Conservation (phyloP, 2,888 invertebrate genomes). For the Harpalus rufipes region DNA sequence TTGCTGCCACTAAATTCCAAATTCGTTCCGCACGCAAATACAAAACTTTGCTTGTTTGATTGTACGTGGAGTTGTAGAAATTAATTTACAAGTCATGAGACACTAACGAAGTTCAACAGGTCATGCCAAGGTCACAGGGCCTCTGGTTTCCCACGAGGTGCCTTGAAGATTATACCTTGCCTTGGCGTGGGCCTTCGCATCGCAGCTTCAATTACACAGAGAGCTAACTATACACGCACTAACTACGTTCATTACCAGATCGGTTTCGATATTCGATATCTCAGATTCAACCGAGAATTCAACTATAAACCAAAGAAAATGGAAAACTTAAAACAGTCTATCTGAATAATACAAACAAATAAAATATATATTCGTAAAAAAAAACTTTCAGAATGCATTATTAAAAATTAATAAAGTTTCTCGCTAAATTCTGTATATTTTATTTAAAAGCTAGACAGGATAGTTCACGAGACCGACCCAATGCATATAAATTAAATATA, state of each 20-base stretch:
- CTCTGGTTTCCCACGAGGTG: slow-evolving; percentile 9
- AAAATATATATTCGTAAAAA: too few species aligned
- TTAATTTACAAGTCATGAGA: slow-evolving; percentile 49
- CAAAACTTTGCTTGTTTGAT: slow-evolving; percentile 14
- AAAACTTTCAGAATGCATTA: too few species aligned
- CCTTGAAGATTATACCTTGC: slow-evolving; percentile 4
- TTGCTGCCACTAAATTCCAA: slow-evolving; percentile 10
- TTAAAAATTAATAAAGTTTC: too few species aligned
- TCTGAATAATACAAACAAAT: too few species aligned
- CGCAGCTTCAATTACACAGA: slow-evolving; percentile 20
- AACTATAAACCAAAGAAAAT: too few species aligned
- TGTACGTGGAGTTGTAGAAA: background rate
- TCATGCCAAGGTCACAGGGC: slow-evolving; percentile 32
- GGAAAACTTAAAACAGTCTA: too few species aligned
- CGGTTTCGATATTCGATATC: background rate
- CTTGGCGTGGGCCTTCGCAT: slow-evolving; percentile 12
- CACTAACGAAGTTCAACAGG: slow-evolving; percentile 42
- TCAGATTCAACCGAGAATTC: too few species aligned
- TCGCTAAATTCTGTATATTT: too few species aligned
- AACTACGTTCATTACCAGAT: background rate
- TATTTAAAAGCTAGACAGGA: too few species aligned
- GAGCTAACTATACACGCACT: background rate
- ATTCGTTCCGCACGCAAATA: slow-evolving; percentile 27
- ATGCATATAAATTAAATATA: too few species aligned
- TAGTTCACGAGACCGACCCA: too few species aligned